phyloP scores from a whole-genome alignment of 2,888 invertebrate genomes.

The Tiliacea citrago region DNA sequence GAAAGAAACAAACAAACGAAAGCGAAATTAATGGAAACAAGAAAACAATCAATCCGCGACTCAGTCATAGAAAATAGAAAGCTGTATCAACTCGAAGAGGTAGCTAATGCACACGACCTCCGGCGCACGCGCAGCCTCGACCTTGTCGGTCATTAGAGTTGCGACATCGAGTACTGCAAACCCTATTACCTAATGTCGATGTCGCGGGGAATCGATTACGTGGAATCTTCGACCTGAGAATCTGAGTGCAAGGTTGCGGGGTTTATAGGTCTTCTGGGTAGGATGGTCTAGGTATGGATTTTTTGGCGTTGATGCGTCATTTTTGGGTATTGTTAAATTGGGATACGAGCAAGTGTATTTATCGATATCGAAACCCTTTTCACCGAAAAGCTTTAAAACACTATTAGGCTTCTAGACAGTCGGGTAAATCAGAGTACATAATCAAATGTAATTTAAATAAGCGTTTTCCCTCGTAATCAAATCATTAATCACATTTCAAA shows the following conservation, averaged over 20 bases:
- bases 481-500: constrained; percentile 7
- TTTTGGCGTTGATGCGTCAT: background rate
- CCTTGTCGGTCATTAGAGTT: constrained; percentile 74
- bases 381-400: background rate
- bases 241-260: constrained; percentile 53
- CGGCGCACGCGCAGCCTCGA: constrained; percentile 71
- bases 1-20: constrained; percentile 42
- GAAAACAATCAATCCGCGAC: constrained; percentile 51
- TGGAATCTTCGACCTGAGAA: constrained; percentile 53
- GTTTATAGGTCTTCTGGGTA: constrained; percentile 25
- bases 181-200: constrained; percentile 69
- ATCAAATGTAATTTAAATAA: constrained; percentile 1
- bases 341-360: background rate
- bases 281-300: background rate
- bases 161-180: constrained; percentile 67
- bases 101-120: constrained; percentile 65
- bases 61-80: constrained; percentile 70
- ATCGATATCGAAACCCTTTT: background rate
- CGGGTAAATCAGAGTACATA: background rate
- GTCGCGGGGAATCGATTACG: constrained; percentile 63
- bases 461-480: background rate
- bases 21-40: constrained; percentile 50
- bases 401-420: background rate
- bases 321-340: background rate
- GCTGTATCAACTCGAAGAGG: constrained; percentile 69